Base-by-base conservation (phyloP, 2,888 invertebrate species). In the Megamerina dolium region DNA sequence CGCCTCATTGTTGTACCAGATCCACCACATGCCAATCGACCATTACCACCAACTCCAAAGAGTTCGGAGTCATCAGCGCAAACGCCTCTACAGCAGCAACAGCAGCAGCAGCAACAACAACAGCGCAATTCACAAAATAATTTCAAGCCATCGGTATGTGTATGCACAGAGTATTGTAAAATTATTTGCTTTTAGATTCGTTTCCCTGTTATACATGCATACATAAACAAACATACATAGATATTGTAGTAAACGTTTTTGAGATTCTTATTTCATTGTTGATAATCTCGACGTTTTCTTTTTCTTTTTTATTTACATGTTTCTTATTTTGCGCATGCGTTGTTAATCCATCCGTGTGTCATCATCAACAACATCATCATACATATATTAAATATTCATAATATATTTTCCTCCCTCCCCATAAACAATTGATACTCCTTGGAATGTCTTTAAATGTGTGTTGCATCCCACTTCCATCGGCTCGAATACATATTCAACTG, bases 1-100 rank as follows among this genome's bases (percentile, higher is more conserved):
- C 83, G 91, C 75, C 80, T 91, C 68, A 91, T 91, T 64, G 87
- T 90, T 67, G 90, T 90, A 67, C 89, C 89, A 61, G 92, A 92
- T 73, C 88, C 89, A 56, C 87, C 83, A 76, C 78, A 46, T 77
- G 78, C 56, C 77, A 79, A 50, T 77, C 79, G 57, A 58, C 71
- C 59, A 58, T 62, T 63, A 63, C 70, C 58, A 58, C 67, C 74
- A 54, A 69, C 60, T 60, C 77, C 74, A 35, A 65, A 65, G 55
- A 60, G 49, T 41, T 44, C 53, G 21, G 55, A 72, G 66, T 56
- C 60, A 43, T 51, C 58, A 44, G 67, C 74, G 70, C 66, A 65
- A 54, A 63, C 67, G 56, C 61, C 76, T 85, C 77, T 77, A 55
- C 85, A 84, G 37, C 85, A 83, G 50, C 89, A 88, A 64, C 81